phyloP scores from a whole-genome alignment of 2,888 invertebrate genomes.

The Idaea biselata region DNA sequence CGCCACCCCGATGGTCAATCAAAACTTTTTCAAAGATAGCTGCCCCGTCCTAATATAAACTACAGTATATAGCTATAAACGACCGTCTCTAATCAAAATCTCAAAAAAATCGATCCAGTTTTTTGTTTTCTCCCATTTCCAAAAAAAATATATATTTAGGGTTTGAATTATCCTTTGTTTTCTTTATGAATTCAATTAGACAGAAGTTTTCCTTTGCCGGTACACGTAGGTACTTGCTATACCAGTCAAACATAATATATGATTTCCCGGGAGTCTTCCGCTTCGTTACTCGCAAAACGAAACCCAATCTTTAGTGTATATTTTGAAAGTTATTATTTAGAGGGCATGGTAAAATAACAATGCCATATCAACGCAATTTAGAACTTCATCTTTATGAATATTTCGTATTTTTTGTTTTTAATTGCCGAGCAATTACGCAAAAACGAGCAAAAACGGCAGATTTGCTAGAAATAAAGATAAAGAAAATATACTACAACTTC shows the following conservation, averaged over 20 bases:
- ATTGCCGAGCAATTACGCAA: too few species aligned
- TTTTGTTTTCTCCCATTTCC: background rate
- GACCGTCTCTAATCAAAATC: background rate
- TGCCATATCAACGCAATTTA: too few species aligned
- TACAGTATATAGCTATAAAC: background rate
- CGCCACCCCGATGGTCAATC: too few species aligned
- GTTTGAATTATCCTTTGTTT: conserved; percentile 15
- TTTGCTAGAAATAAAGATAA: too few species aligned
- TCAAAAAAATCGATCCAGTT: background rate
- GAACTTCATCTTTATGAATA: too few species aligned
- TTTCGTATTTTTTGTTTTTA: too few species aligned
- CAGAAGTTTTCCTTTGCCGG: conserved; percentile 23
- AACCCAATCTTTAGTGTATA: background rate
- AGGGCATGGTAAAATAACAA: too few species aligned
- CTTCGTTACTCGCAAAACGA: background rate
- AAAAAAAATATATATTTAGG: background rate
- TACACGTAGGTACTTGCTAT: background rate
- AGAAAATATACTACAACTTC: too few species aligned
- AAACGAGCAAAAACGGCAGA: too few species aligned
- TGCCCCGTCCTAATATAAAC: too few species aligned
- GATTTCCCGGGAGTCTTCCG: conserved; percentile 16
- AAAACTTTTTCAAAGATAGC: too few species aligned
- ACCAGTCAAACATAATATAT: conserved; percentile 14
- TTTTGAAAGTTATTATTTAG: background rate
- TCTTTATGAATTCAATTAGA: conserved; percentile 29